Base-by-base conservation (phyloP, 1,140 invertebrate species). In the Halesus radiatus region DNA sequence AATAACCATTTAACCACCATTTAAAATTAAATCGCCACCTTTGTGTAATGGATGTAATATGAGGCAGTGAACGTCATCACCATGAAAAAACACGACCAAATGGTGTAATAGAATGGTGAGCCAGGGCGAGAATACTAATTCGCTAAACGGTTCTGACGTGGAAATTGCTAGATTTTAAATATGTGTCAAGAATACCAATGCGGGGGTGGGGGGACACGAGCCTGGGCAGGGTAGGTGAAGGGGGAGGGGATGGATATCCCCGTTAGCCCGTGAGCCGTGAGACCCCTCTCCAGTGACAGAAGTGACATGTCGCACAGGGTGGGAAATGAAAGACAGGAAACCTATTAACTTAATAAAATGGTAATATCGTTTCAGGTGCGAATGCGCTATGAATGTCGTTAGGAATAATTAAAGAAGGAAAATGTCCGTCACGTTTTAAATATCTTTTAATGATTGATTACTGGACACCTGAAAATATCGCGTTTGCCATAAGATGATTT, bases 1-100 rank as follows among this genome's bases (percentile, higher is more conserved):
- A 72, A 72, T 52, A 72, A 22, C 20, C 68, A 72, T 68, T 68
- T 50, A 5, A 16, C 64, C 13, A 37, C 23, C 64, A 37, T 72
- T 72, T 72, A 26, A 54, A 54, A 26, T 7, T 29, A 72, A 72
- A 53, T 72, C 22, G 45, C 45, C 26, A 53, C 68, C 68, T 52
- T 37, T 32, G 56, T 60, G 64, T 68, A 68, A 68, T 26, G 37
- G 32, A 13, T 10, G 50, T 20, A 52, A 53, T 72, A 53, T 72
- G 68, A 72, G 68, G 68, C 37, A 18, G 22, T 20, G 68, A 23
- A 53, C 68, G 68, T 53, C 68, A 72, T 72, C 68, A 72, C 68
- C 68, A 72, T 72, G 52, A 72, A 72, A 72, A 72, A 72, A 53
- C 68, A 72, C 50, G 68, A 72, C 68, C 53, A 66, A 68, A 72